Conservation (phyloP, 2,888 invertebrate species). For the Cheilosia urbana region DNA sequence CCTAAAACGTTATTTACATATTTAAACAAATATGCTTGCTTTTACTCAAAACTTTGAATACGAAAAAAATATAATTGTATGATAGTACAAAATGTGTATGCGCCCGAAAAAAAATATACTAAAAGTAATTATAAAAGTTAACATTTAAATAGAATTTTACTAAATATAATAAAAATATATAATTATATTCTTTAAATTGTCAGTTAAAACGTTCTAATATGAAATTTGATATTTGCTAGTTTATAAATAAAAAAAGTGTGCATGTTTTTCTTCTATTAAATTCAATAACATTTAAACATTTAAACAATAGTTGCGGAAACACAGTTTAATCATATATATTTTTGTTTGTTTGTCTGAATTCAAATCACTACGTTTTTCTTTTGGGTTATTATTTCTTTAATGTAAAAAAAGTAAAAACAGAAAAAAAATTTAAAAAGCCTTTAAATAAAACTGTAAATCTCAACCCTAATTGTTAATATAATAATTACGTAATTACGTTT, state of each 20-base stretch:
- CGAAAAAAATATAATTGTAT: constrained; percentile 76
- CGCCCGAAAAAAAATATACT: constrained; percentile 42
- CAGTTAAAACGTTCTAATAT: constrained; percentile 52
- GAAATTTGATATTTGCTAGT: constrained; percentile 55
- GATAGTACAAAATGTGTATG: constrained; percentile 68
- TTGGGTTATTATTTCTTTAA: constrained; percentile 47
- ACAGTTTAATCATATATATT: constrained; percentile 71
- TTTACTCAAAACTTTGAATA: constrained; percentile 82
- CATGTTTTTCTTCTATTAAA: constrained; percentile 53
- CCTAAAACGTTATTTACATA: constrained; percentile 71
- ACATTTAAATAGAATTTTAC: constrained; percentile 67
- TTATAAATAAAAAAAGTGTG: constrained; percentile 62
- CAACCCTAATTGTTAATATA: constrained; percentile 68
- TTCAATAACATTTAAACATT: constrained; percentile 66
- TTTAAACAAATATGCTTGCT: constrained; percentile 69
- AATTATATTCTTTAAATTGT: constrained; percentile 46
- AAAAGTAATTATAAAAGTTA: constrained; percentile 48
- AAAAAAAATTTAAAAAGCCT: constrained; percentile 62
- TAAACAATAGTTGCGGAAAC: constrained; percentile 60
- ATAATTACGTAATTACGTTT: constrained; percentile 60
- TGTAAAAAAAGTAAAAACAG: constrained; percentile 29
- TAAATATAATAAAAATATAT: constrained; percentile 47
- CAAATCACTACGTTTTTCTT: constrained; percentile 69
- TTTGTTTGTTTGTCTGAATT: constrained; percentile 72
- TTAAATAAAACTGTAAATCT: constrained; percentile 57